Evolutionary conservation across 2,797 vertebrate species (phyloP).

Genomic region (Catharus ustulatus): DNA sequence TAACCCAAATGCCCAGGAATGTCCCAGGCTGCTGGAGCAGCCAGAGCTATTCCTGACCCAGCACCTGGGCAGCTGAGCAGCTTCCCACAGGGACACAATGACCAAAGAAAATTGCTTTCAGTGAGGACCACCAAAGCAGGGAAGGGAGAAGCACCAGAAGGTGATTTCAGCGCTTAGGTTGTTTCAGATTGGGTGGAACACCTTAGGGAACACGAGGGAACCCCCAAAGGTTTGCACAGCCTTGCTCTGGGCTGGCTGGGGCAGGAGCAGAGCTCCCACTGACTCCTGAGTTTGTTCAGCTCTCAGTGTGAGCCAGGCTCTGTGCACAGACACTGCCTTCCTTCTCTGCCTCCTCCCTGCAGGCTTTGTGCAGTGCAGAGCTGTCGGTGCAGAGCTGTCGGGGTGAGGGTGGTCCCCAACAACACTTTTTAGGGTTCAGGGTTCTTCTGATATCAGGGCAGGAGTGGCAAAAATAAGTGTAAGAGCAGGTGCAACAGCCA

Average conservation of each 20-base stretch:
- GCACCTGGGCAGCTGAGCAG: not conserved
- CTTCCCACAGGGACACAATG: not conserved
- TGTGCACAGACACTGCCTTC: not conserved
- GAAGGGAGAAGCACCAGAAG: not conserved
- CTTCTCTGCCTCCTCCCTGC: not conserved
- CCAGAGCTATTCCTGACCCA: not conserved
- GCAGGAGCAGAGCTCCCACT: not conserved
- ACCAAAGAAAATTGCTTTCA: not conserved
- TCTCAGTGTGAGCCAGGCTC: not conserved
- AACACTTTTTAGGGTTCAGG: too few relatives aligned
- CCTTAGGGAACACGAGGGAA: not conserved
- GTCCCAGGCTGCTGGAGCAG: not conserved
- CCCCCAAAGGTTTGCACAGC: not conserved
- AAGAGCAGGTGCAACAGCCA: too few relatives aligned
- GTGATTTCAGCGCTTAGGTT: not conserved
- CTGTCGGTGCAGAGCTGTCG: too few relatives aligned
- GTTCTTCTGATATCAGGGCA: too few relatives aligned
- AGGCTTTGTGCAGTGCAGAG: not conserved
- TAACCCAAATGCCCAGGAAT: not conserved
- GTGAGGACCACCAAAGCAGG: not conserved
- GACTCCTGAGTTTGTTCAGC: not conserved
- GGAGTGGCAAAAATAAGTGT: too few relatives aligned
- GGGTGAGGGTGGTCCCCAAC: too few relatives aligned
- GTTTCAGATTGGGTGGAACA: not conserved
- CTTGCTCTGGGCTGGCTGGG: not conserved